These are phyloP conservation scores for Hesperophylax magnus DNA, from an alignment of 1,140 invertebrate species.

Conservation along the genomic window DNA sequence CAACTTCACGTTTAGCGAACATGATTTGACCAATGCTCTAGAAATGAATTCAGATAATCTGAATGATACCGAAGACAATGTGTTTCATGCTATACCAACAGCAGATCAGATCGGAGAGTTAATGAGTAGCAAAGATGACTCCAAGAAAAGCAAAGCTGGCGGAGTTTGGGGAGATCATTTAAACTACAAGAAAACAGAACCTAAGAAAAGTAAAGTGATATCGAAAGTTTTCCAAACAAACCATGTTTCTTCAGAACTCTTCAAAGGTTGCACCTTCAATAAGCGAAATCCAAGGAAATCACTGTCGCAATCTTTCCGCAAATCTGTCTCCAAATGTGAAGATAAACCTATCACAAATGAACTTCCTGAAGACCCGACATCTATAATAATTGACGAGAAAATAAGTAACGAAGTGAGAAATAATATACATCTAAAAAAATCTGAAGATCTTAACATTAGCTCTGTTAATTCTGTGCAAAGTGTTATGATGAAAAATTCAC, in stretches of 20 bases:
- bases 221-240: conserved; percentile 55
- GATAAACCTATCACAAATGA: neutral
- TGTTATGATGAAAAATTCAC: conserved; percentile 28
- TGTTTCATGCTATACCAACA: conserved; percentile 37
- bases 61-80: conserved; percentile 4
- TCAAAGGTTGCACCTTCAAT: conserved; percentile 76
- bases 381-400: neutral
- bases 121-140: conserved; percentile 19
- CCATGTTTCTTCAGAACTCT: conserved; percentile 78
- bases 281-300: conserved; percentile 84
- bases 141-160: conserved; percentile 57
- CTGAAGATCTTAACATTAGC: conserved; percentile 2
- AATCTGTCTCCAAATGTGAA: conserved; percentile 15
- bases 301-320: conserved; percentile 59
- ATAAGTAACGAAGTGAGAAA: conserved; percentile 3
- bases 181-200: conserved; percentile 50
- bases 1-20: conserved; percentile 14
- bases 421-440: conserved; percentile 56
- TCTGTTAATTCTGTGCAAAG: conserved; percentile 45
- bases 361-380: neutral
- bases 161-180: conserved; percentile 73
- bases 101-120: conserved; percentile 40
- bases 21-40: conserved; percentile 13
- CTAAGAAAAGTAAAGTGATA: conserved; percentile 15
- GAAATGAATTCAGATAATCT: conserved; percentile 30